phyloP scores from a whole-genome alignment of 2,113 vertebrate genomes.

The Tychaedon coryphoeus region DNA sequence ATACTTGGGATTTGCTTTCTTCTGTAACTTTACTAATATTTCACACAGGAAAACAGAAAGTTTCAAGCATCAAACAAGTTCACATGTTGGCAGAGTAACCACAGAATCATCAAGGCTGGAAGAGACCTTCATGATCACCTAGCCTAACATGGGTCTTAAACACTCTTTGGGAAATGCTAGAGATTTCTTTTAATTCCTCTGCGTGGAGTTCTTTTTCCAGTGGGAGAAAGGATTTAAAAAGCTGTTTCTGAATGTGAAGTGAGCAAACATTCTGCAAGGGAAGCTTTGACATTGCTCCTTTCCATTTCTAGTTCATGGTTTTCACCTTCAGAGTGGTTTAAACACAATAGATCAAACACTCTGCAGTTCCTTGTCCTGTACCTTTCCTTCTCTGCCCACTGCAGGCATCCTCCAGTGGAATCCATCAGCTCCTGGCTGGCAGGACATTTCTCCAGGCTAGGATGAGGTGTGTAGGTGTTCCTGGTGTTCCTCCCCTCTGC shows the following conservation, averaged over 20 bases:
- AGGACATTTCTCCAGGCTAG: rapidly evolving
- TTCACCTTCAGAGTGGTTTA: background rate
- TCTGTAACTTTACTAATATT: background rate
- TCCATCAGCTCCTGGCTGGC: background rate
- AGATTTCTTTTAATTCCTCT: background rate
- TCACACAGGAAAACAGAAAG: background rate
- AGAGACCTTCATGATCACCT: background rate
- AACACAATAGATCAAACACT: background rate
- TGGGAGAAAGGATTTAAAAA: background rate
- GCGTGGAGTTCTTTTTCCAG: background rate
- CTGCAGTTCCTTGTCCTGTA: background rate
- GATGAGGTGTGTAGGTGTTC: rapidly evolving
- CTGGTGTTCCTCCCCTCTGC: background rate
- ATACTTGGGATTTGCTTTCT: background rate
- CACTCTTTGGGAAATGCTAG: background rate
- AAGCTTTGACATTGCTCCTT: background rate
- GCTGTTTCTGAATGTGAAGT: background rate
- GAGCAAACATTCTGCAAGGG: background rate
- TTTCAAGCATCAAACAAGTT: background rate
- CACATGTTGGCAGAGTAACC: background rate
- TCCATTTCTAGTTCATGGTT: background rate
- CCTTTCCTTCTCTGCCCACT: background rate
- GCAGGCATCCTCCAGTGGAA: background rate
- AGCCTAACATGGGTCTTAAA: background rate
- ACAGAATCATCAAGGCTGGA: background rate